Percentiles rank a stretch among this genome's conserved stretches.
Conservation (phyloP, 2,113 vertebrate species). For the Raja brachyura region DNA sequence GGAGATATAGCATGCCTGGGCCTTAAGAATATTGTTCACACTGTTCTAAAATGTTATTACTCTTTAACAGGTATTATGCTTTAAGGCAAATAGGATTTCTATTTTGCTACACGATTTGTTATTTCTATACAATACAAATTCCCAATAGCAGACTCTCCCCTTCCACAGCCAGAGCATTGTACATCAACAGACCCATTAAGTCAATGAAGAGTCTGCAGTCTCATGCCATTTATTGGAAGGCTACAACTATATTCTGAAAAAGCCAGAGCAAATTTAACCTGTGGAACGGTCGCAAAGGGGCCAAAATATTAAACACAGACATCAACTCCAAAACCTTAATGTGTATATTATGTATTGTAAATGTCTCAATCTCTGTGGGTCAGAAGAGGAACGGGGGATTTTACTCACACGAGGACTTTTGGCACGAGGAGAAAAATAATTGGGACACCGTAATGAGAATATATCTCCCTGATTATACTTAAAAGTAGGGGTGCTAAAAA, state of each 20-base stretch:
- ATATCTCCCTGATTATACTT: background rate
- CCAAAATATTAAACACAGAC: no score
- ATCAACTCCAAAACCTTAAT: no score
- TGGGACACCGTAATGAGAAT: background rate
- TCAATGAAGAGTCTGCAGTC: background rate
- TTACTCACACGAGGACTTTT: background rate
- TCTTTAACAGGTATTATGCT: background rate
- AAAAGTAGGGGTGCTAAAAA: background rate
- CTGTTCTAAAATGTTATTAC: background rate
- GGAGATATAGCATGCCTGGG: background rate
- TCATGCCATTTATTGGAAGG: background rate
- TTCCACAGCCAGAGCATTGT: background rate
- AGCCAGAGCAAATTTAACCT: no score
- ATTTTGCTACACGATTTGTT: background rate
- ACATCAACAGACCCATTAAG: background rate
- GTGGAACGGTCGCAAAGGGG: no score
- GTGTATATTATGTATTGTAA: background rate
- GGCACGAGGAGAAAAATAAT: background rate
- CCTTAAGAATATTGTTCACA: background rate
- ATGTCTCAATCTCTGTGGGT: background rate
- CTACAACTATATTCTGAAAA: background rate
- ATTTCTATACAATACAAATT: background rate
- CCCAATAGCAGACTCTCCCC: background rate
- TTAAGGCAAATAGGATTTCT: background rate
- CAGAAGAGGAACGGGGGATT: background rate